Evolutionary conservation across 2,797 vertebrate genomes (phyloP).

Genomic region (Lacerta agilis): DNA sequence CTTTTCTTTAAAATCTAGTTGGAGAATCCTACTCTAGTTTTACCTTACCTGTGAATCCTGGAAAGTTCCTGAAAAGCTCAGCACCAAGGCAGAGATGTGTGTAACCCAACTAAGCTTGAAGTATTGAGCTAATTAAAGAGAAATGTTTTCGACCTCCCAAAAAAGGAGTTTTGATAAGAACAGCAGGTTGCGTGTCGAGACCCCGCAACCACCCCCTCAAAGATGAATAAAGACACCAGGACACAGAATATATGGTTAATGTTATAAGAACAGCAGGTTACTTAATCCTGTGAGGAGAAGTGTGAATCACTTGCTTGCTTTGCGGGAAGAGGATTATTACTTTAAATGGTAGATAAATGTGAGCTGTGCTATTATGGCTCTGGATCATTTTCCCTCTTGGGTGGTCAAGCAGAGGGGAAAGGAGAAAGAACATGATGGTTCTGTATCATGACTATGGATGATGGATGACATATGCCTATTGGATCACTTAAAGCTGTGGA

Average conservation of each 20-base stretch:
- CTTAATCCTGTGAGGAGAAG: background rate
- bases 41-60: too few species aligned
- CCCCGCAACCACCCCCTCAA: too few species aligned
- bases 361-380: background rate
- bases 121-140: background rate
- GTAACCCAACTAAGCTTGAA: background rate
- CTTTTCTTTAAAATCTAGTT: background rate
- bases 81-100: background rate
- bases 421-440: background rate
- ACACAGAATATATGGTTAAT: too few species aligned
- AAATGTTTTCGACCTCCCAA: background rate
- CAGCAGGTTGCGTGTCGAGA: too few species aligned
- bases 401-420: background rate
- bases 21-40: background rate
- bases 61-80: background rate
- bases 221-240: too few species aligned
- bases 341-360: background rate
- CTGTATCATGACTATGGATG: background rate
- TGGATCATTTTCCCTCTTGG: background rate
- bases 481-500: too few species aligned
- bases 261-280: background rate
- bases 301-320: background rate
- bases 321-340: background rate
- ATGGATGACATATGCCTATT: too few species aligned
- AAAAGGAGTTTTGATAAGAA: slow-evolving; percentile 13